These are phyloP conservation scores for Phalloptychus januarius DNA, from an alignment of 2,797 vertebrate species.

Conservation along the genomic window DNA sequence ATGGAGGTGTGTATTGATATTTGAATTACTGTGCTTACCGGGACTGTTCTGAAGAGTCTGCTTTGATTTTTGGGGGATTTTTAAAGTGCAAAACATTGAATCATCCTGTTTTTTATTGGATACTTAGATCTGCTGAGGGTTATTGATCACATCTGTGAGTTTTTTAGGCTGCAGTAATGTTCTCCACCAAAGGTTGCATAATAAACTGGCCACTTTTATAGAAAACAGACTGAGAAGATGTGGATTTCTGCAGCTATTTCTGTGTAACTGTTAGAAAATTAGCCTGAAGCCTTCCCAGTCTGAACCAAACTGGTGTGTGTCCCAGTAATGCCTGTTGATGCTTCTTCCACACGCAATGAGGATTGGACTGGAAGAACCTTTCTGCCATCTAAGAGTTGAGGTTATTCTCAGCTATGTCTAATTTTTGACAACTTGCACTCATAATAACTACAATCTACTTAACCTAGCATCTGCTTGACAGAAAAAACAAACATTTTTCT, in stretches of 20 bases:
- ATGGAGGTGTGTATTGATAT: constrained; percentile 18
- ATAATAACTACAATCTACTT: background rate
- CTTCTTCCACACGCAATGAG: background rate
- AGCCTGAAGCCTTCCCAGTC: background rate
- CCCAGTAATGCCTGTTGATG: background rate
- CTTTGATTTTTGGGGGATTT: background rate
- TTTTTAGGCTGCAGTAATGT: background rate
- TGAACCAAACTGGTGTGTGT: background rate
- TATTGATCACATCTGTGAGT: background rate
- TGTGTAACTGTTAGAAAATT: background rate
- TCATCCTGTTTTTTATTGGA: background rate
- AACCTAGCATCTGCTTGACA: background rate
- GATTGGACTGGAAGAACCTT: background rate
- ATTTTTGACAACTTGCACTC: background rate
- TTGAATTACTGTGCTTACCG: constrained; percentile 46
- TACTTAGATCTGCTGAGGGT: background rate
- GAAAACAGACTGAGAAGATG: background rate
- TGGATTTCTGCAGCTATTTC: background rate
- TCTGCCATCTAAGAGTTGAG: background rate
- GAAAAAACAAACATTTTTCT: background rate
- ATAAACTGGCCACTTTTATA: background rate
- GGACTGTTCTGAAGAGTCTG: background rate
- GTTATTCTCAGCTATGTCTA: background rate
- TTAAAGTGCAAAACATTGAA: background rate
- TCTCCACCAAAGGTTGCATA: background rate